Evolutionary conservation across 2,113 vertebrate species (phyloP), one percentile per base, ranked within the genome.

Genomic region (Bostrychus sinensis): DNA sequence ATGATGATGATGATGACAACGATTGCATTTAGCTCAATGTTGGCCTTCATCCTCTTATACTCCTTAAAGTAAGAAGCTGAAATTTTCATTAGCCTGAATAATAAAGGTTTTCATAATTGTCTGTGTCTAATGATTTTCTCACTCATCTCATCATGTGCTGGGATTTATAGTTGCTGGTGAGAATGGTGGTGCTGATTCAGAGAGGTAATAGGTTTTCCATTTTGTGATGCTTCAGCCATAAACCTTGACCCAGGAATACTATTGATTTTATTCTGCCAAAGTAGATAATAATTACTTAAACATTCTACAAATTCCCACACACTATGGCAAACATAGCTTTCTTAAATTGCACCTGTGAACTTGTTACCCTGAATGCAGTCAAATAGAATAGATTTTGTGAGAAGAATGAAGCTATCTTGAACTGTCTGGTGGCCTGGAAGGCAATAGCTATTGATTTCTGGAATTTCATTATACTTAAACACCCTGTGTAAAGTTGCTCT

Each of bases 371-470:
- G 32, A 59, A 37, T 59, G 19, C 4, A 36, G 55, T 37, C 30
- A 51, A 23, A 64, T 54, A 22, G 25, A 70, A 77, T 56, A 38
- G 38, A 70, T 77, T 54, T 72, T 58, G 28, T 55, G 30, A 17
- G 53, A 26, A 7, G 6, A 45, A 43, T 56, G 14, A 66, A 30
- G 46, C 30, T 48, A 32, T 62, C 26, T 45, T 69, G 56, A 8
- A 20, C 25, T 58, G 10, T 50, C 6, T 54, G 26, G 60, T 45
- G 32, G 32, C 43, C 45, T 36, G 13, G 12, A 66, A 69, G 63
- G 66, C 55, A 69, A 26, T 65, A 55, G 30, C 42, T 36, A 65
- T 62, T 81, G 20, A 82, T 79, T 78, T 45, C 7, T 73, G 71
- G 72, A 69, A 16, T 39, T 43, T 75, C 48, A 71, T 81, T 75